Conservation (phyloP, 2,113 vertebrate genomes). For the Megaceryle maxima region DNA sequence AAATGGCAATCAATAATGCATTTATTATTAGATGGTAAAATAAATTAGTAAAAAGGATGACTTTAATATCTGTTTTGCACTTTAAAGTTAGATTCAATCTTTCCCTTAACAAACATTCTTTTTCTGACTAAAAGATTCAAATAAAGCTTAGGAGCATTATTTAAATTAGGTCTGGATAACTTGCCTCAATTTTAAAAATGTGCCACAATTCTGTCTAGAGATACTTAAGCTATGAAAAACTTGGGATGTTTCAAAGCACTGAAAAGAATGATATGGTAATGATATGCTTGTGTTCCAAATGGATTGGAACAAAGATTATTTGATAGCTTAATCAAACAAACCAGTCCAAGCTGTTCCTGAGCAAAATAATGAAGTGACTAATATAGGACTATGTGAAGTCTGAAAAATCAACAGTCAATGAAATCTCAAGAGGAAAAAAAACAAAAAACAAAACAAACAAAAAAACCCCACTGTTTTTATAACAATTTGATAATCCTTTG, state of each 20-base stretch:
- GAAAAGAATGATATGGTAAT: background rate
- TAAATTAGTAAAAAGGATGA: background rate
- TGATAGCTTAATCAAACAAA: background rate
- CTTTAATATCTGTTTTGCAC: background rate
- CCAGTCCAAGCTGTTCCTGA: background rate
- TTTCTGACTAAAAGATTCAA: background rate
- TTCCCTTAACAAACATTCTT: background rate
- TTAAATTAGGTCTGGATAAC: background rate
- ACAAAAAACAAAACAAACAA: no score
- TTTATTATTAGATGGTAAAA: background rate
- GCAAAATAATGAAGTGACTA: background rate
- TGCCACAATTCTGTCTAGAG: background rate
- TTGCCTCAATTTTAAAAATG: background rate
- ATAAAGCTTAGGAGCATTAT: background rate
- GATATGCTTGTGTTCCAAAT: background rate
- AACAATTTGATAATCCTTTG: background rate
- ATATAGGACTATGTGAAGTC: background rate
- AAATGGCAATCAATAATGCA: background rate
- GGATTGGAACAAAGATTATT: background rate
- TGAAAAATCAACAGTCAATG: background rate
- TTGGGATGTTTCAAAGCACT: background rate
- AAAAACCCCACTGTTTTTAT: background rate
- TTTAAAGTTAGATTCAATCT: background rate
- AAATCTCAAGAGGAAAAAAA: background rate
- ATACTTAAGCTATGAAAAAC: background rate